A percentile compares a stretch with the other conserved stretches of the same genome.
Conservation (phyloP, 2,113 vertebrate species). For the Rousettus leschenaultii region DNA sequence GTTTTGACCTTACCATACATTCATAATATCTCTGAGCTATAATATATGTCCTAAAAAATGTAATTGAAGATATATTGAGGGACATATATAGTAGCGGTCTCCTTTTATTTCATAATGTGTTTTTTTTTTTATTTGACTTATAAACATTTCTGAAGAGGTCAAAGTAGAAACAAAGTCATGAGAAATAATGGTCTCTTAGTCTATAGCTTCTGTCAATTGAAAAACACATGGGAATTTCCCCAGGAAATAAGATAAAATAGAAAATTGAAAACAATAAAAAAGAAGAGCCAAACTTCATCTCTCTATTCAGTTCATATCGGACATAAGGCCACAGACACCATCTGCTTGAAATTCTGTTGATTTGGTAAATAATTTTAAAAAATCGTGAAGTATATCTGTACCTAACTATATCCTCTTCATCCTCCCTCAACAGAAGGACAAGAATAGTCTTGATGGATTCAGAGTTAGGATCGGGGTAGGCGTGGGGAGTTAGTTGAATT, state of each 20-base stretch:
- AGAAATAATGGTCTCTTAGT: neutral
- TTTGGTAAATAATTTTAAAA: neutral
- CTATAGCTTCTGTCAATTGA: neutral
- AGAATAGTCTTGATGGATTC: neutral
- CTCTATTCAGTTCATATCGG: neutral
- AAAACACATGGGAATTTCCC: slow-evolving; percentile 26
- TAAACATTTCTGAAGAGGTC: neutral
- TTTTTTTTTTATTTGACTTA: neutral
- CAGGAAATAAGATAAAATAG: neutral
- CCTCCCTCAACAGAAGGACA: neutral
- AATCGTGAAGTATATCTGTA: neutral
- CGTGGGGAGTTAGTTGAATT: neutral
- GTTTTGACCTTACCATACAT: neutral
- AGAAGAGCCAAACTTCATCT: neutral
- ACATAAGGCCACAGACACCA: neutral
- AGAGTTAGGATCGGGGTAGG: neutral
- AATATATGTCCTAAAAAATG: neutral
- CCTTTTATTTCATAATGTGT: neutral
- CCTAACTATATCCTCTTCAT: neutral
- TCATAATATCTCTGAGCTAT: neutral
- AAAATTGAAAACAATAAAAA: slow-evolving; percentile 35
- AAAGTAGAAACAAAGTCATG: neutral
- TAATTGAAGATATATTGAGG: neutral
- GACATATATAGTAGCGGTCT: neutral
- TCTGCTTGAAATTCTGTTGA: slow-evolving; percentile 41